Conservation (phyloP, 2,113 vertebrate genomes). For the Tragelaphus buxtoni region DNA sequence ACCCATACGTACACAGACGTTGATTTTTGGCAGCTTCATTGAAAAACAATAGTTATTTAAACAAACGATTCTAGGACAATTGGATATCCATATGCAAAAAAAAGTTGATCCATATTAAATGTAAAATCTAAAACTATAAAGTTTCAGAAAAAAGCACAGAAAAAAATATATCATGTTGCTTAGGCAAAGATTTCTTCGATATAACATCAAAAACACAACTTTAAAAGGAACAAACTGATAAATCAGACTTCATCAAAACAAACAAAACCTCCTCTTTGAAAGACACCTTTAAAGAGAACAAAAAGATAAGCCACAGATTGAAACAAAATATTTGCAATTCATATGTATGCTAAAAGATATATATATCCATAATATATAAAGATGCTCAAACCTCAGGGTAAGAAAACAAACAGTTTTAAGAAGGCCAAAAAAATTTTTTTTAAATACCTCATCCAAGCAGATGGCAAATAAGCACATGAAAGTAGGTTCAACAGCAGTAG, state of each 20-base stretch:
- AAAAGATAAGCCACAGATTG: not conserved
- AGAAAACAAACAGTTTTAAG: not conserved
- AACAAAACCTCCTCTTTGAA: not conserved
- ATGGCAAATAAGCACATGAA: not conserved
- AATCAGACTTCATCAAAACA: conserved; percentile 1
- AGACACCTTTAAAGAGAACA: not conserved
- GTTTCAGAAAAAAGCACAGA: not conserved
- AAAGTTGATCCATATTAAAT: not conserved
- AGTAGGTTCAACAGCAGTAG: not conserved
- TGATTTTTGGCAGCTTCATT: not conserved
- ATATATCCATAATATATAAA: not conserved
- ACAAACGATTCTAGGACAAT: not conserved
- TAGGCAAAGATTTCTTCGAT: not conserved
- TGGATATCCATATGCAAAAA: not conserved
- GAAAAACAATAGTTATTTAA: not conserved
- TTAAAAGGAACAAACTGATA: not conserved
- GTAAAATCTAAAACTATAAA: not conserved
- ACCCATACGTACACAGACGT: not conserved
- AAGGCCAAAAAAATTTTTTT: not conserved
- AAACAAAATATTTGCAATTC: not conserved
- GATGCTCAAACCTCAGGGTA: not conserved
- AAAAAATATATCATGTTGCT: not conserved
- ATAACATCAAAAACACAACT: not conserved
- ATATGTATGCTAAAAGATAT: not conserved
- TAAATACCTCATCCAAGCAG: not conserved